Evolutionary conservation across 2,113 vertebrate genomes (phyloP), one percentile per base, ranked within the genome.

Genomic region (Brachypodius melanocephalos): DNA sequence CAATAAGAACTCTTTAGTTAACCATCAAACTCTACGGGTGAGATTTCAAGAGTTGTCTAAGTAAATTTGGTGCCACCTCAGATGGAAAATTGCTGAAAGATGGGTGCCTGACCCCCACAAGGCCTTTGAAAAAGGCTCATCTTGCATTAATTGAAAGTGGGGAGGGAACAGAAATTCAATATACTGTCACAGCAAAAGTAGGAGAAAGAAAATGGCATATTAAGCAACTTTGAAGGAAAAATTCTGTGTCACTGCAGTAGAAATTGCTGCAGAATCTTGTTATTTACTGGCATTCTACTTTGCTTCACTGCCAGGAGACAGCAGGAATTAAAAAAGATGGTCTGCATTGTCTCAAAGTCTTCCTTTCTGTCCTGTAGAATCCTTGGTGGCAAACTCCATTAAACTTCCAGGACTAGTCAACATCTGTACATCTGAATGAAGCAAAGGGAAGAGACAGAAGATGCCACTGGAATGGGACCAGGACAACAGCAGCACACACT

Each of bases 1-100:
- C 95, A 89, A 24, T 40, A 51, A 91, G 34, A 54, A 58, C 58
- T 85, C 66, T 43, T 77, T 51, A 89, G 72, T 75, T 79, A 82
- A 85, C 4, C 1, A 94, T 91, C 77, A 79, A 3, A 95, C 32
- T 76, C 66, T 46, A 82, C 0, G 51, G 40, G 45, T 94, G 77
- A 92, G 84, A 54, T 95, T 91, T 95, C 89, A 88, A 72, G 81
- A 89, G 58, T 11, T 84, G 69, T 71, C 67, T 69, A 46, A 93
- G 72, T 58, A 81, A 71, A 73, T 90, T 36, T 81, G 25, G 20
- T 92, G 85, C 69, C 89, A 96, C 62, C 54, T 95, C 84, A 89
- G 81, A 93, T 65, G 89, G 94, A 96, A 95, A 94, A 91, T 66
- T 81, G 58, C 59, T 85, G 89, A 79, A 82, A 95, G 83, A 82